Percentiles rank a stretch among this genome's conserved stretches.
Evolutionary conservation across 2,113 vertebrate genomes (phyloP).

Genomic region (Poecile atricapillus): DNA sequence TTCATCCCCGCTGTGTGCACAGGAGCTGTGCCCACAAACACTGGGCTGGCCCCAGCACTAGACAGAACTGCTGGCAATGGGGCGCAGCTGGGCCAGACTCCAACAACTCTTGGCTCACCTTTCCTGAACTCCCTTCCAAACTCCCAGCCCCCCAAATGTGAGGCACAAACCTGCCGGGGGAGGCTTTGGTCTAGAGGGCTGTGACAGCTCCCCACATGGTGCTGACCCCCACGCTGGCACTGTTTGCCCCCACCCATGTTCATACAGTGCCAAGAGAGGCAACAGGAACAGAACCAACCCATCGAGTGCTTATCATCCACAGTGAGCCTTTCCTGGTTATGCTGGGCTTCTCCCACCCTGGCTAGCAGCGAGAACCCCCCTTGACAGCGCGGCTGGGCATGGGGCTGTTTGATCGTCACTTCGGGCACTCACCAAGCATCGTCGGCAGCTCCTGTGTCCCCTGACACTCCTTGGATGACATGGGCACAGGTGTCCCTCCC

Average conservation of each 20-base stretch:
- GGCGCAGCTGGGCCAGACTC: background rate
- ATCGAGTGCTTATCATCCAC: background rate
- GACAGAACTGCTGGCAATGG: background rate
- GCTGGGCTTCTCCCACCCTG: background rate
- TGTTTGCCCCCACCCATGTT: background rate
- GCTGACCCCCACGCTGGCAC: too few relatives aligned
- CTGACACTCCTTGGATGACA: too few relatives aligned
- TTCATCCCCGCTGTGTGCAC: background rate
- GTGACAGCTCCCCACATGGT: background rate
- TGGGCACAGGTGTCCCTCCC: background rate
- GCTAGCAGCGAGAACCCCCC: background rate
- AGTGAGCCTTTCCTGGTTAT: background rate
- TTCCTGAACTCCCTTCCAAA: background rate
- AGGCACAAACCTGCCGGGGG: background rate
- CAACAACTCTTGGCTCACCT: background rate
- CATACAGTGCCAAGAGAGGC: background rate
- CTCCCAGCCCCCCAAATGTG: fast-evolving
- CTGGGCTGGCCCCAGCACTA: background rate
- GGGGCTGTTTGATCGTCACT: too few relatives aligned
- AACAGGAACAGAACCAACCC: background rate
- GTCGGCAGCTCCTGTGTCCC: background rate
- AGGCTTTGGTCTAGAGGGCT: background rate
- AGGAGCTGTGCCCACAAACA: background rate
- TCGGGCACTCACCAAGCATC: background rate
- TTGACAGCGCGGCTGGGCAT: too few relatives aligned